phyloP scores from a whole-genome alignment of 2,113 vertebrate genomes.

The Dipodomys spectabilis region DNA sequence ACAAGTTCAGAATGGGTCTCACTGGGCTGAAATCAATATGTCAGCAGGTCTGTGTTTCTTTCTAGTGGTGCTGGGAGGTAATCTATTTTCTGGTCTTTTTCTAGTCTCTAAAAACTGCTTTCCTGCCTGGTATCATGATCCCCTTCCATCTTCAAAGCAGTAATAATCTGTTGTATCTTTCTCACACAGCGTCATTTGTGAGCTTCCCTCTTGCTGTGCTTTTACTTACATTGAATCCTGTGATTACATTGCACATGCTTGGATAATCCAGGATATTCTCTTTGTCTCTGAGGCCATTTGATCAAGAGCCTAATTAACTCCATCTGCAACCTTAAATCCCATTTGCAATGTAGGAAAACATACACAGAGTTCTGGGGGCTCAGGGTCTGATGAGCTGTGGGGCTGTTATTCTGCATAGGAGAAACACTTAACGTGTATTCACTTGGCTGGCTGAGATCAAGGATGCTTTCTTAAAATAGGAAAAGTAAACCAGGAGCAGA shows the following conservation, averaged over 20 bases:
- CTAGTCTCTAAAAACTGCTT: background rate
- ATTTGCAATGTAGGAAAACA: background rate
- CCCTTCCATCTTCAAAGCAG: background rate
- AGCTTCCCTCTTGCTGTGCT: background rate
- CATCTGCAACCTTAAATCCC: background rate
- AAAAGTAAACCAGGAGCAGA: background rate
- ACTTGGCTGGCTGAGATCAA: background rate
- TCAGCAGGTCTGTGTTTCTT: background rate
- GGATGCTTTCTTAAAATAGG: background rate
- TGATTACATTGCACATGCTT: background rate
- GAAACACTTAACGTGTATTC: background rate
- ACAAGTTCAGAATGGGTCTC: background rate
- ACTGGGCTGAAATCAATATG: background rate
- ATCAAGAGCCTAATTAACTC: slow-evolving; percentile 22
- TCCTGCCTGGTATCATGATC: background rate
- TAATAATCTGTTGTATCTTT: background rate
- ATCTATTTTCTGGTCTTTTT: background rate
- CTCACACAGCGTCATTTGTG: background rate
- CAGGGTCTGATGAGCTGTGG: background rate
- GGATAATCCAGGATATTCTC: background rate
- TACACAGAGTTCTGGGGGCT: background rate
- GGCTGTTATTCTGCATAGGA: background rate
- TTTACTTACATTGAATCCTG: background rate
- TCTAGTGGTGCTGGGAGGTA: background rate
- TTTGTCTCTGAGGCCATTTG: background rate